Conservation (phyloP, 2,797 vertebrate genomes). For the Ptychobarbus kaznakovi region DNA sequence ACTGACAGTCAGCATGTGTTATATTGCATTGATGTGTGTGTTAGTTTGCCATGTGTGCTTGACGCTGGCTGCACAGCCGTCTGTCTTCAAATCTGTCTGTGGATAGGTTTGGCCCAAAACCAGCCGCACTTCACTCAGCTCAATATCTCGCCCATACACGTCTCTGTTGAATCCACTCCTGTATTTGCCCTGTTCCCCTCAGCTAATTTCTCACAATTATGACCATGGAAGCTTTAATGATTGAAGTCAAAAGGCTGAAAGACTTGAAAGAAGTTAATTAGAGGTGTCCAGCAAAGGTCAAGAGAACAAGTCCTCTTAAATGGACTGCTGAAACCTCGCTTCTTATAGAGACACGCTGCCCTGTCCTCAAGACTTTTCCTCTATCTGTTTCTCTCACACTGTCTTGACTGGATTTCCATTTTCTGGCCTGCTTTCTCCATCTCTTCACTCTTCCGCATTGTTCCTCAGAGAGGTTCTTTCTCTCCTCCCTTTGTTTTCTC, state of each 20-base stretch:
- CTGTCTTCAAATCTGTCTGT: conserved; percentile 49
- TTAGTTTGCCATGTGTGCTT: conserved; percentile 31
- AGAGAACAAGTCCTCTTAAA: conserved; percentile 37
- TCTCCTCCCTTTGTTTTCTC: conserved; percentile 30
- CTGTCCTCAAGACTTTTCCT: neutral
- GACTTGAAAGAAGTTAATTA: conserved; percentile 52
- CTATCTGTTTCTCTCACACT: conserved; percentile 9
- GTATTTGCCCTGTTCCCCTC: conserved; percentile 33
- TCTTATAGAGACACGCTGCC: neutral
- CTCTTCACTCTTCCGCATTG: conserved; percentile 28
- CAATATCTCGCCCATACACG: neutral
- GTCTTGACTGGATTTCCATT: conserved; percentile 18
- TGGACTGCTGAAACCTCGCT: neutral
- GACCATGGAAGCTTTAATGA: conserved; percentile 43
- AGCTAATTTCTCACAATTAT: conserved; percentile 37
- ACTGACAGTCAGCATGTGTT: neutral
- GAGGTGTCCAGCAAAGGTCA: conserved; percentile 36
- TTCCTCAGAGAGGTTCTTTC: conserved; percentile 32
- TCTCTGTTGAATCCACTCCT: neutral
- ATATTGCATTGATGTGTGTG: conserved; percentile 11
- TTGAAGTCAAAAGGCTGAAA: conserved; percentile 26
- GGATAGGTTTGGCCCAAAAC: conserved; percentile 9
- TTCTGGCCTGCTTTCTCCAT: conserved; percentile 16
- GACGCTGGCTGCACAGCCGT: conserved; percentile 17
- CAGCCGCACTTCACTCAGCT: conserved; percentile 42